Base-by-base conservation (phyloP, 2,888 invertebrate genomes). In the Callyntrura guangdongensis region DNA sequence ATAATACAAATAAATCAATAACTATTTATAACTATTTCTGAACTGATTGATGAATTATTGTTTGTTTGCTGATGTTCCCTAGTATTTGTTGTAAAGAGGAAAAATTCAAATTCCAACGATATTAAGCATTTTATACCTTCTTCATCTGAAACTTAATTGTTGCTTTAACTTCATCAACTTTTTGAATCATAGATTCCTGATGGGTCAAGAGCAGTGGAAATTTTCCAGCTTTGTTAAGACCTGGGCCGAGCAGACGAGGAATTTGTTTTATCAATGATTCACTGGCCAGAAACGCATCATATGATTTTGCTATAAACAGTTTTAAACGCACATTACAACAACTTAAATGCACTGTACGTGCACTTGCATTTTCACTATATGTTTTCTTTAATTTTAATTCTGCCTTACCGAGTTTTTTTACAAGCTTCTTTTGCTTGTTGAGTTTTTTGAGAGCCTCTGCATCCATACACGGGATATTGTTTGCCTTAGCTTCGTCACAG, bases 81-180 rank as follows among this genome's bases (percentile, higher is more conserved):
- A 8, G n/a, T n/a, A n/a, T n/a, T n/a, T n/a, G n/a, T n/a, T n/a
- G n/a, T n/a, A n/a, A n/a, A n/a, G n/a, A n/a, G n/a, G n/a, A n/a
- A n/a, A n/a, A n/a, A n/a, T n/a, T n/a, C n/a, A n/a, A n/a, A n/a
- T n/a, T n/a, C n/a, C n/a, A n/a, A n/a, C n/a, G n/a, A n/a, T n/a
- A n/a, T n/a, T n/a, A n/a, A n/a, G n/a, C n/a, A n/a, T n/a, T n/a
- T n/a, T 94, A 72, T 95, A 99, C 99, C 97, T 99, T 99, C 96
- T 99, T 99, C 99, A 99, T 99, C 96, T 99, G 99, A 96, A 99
- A 99, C 96, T 99, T 99, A 96, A 99, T 99, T 94, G 99, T 99
- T 11, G 99, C 99, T 95, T 99, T 99, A 92, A 99, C 98, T 96
- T 99, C 99, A 95, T 99, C 99, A 94, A 99, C 98, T 95, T 99